Percentiles rank a stretch among this genome's conserved stretches.
These are phyloP conservation scores for Bolinopsis microptera DNA, from an alignment of 37 sponge, comb jelly and placozoan genomes.

Conservation along the genomic window DNA sequence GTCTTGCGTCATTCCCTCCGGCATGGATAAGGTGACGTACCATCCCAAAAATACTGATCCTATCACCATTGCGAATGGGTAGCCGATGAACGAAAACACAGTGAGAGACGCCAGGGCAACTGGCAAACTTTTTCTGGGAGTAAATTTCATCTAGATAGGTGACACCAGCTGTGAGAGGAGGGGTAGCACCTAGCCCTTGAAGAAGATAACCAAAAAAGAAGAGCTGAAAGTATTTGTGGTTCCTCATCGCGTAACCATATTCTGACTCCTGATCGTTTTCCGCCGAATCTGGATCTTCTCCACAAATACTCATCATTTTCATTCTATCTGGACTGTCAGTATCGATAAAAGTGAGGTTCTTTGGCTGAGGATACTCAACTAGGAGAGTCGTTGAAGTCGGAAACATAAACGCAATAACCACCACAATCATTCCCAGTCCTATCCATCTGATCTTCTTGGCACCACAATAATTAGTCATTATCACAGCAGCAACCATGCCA, in stretches of 20 bases:
- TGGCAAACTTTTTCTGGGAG: constrained; percentile 44
- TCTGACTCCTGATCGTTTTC: not conserved
- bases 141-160: constrained; percentile 61
- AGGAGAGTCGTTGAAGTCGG: constrained; percentile 20
- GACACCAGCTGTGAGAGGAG: constrained; percentile 2
- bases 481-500: constrained; percentile 5
- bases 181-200: constrained; percentile 15
- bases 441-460: constrained; percentile 50
- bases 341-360: not conserved
- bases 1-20: not conserved
- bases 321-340: not conserved
- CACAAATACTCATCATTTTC: not conserved
- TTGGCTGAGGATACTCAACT: constrained; percentile 20
- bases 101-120: not conserved
- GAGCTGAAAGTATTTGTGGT: constrained; percentile 44
- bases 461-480: constrained; percentile 31
- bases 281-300: not conserved
- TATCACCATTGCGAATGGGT: constrained; percentile 22
- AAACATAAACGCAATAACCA: not conserved
- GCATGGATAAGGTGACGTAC: constrained; percentile 18
- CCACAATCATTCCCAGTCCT: constrained; percentile 2
- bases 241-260: not conserved
- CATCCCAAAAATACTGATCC: not conserved
- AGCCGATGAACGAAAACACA: constrained; percentile 10
- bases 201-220: constrained; percentile 36